These are phyloP conservation scores for Trinectes maculatus DNA, from an alignment of 2,113 vertebrate genomes.

Conservation along the genomic window DNA sequence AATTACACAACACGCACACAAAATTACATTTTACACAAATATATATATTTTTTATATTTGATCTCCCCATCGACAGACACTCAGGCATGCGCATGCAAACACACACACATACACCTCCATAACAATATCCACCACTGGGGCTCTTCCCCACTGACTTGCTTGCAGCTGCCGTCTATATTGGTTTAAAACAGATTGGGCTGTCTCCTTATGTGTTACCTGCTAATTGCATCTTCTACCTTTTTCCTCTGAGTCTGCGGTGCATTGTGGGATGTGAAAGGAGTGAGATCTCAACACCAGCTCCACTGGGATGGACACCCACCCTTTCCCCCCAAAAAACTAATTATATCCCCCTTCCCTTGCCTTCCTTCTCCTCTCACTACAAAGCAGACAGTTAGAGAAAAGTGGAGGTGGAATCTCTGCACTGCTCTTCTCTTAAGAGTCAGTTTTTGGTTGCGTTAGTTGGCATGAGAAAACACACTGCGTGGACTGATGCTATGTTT, in stretches of 20 bases:
- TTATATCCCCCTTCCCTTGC: slow-evolving; percentile 30
- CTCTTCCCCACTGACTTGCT: slow-evolving; percentile 32
- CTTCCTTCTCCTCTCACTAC: slow-evolving; percentile 11
- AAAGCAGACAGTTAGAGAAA: slow-evolving; percentile 21
- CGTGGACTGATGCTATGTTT: not conserved
- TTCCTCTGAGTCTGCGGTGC: slow-evolving; percentile 29
- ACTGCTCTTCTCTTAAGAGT: not conserved
- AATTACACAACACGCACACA: slow-evolving; percentile 28
- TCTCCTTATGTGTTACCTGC: slow-evolving; percentile 53
- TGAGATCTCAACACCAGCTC: slow-evolving; percentile 54
- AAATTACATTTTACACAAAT: slow-evolving; percentile 34
- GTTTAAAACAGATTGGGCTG: slow-evolving; percentile 37
- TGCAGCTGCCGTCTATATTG: slow-evolving; percentile 46
- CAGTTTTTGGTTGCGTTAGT: slow-evolving; percentile 15
- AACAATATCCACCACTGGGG: not conserved
- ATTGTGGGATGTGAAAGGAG: slow-evolving; percentile 60
- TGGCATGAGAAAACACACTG: slow-evolving; percentile 4
- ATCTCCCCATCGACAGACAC: slow-evolving; percentile 7
- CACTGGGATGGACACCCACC: slow-evolving; percentile 45
- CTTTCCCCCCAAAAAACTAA: slow-evolving; percentile 33
- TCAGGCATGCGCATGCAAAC: slow-evolving; percentile 15
- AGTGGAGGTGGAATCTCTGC: slow-evolving; percentile 5
- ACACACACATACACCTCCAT: not conserved
- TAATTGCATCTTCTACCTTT: slow-evolving; percentile 68
- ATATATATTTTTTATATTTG: slow-evolving; percentile 38